phyloP scores from a whole-genome alignment of 2,113 vertebrate genomes.

The Anser brachyrhynchus region DNA sequence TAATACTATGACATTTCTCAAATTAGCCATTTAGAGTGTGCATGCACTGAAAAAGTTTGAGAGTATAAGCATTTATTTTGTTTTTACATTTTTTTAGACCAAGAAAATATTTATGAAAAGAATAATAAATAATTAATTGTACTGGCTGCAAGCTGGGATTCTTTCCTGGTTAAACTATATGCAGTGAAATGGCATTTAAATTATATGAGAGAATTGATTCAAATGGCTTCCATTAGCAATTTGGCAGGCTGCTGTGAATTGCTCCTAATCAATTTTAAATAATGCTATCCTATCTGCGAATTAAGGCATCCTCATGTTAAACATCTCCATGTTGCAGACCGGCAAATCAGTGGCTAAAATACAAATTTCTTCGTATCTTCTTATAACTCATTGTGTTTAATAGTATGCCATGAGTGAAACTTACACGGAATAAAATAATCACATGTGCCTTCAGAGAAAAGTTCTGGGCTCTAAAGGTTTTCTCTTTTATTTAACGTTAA shows the following conservation, averaged over 20 bases:
- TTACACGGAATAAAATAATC: background rate
- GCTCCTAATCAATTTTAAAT: slow-evolving; percentile 81
- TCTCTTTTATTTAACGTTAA: slow-evolving; percentile 17
- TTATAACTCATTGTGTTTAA: slow-evolving; percentile 67
- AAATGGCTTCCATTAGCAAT: slow-evolving; percentile 80
- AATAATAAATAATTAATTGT: slow-evolving; percentile 79
- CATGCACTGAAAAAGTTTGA: slow-evolving; percentile 30
- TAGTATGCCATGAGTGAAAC: slow-evolving; percentile 25
- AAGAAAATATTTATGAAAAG: slow-evolving; percentile 75
- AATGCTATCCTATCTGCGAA: slow-evolving; percentile 63
- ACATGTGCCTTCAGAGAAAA: background rate
- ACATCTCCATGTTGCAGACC: slow-evolving; percentile 13
- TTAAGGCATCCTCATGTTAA: slow-evolving; percentile 26
- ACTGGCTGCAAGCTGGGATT: slow-evolving; percentile 65
- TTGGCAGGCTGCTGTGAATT: slow-evolving; percentile 77
- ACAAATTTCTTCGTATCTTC: slow-evolving; percentile 50
- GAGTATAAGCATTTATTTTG: slow-evolving; percentile 39
- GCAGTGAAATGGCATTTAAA: slow-evolving; percentile 78
- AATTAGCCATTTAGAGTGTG: slow-evolving; percentile 43
- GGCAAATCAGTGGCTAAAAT: slow-evolving; percentile 66
- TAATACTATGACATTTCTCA: slow-evolving; percentile 72
- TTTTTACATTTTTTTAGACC: background rate
- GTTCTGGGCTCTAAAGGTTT: background rate
- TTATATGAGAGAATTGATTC: slow-evolving; percentile 81
- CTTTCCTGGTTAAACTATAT: slow-evolving; percentile 74